Evolutionary conservation across 2,113 vertebrate genomes (phyloP).

Genomic region (Taxidea taxus): DNA sequence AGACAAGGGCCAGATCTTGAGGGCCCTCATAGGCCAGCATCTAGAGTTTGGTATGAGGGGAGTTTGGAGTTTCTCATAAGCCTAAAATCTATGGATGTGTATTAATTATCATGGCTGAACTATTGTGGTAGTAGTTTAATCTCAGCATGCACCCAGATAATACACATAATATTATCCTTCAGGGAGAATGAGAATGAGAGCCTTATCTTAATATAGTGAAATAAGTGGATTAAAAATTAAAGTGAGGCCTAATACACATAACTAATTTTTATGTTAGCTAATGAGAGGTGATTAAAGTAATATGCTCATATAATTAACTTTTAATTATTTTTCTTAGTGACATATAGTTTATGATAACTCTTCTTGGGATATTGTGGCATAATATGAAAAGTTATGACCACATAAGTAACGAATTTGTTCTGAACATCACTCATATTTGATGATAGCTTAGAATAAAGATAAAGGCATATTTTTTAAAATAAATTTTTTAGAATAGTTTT

Average conservation of each 20-base stretch:
- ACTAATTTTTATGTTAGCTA: constrained; percentile 49
- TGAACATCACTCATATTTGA: constrained; percentile 25
- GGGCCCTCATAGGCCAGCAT: neutral
- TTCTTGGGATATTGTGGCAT: constrained; percentile 36
- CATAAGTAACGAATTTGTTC: neutral
- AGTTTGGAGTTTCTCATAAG: neutral
- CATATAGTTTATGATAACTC: constrained; percentile 49
- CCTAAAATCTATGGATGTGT: neutral
- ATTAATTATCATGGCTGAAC: constrained; percentile 20
- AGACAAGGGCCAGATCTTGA: neutral
- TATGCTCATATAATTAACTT: constrained; percentile 61
- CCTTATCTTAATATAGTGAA: constrained; percentile 33
- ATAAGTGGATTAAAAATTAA: constrained; percentile 48
- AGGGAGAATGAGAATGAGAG: neutral
- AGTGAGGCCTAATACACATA: neutral
- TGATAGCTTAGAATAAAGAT: constrained; percentile 44
- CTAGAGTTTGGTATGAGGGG: neutral
- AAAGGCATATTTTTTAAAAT: neutral
- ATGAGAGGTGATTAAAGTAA: constrained; percentile 63
- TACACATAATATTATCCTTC: neutral
- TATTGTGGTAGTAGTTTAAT: neutral
- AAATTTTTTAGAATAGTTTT: constrained; percentile 27
- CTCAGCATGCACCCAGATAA: neutral
- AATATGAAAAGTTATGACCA: neutral
- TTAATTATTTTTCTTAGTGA: constrained; percentile 53